Conservation (phyloP, 2,113 vertebrate species). For the Antechinus stuartii region DNA sequence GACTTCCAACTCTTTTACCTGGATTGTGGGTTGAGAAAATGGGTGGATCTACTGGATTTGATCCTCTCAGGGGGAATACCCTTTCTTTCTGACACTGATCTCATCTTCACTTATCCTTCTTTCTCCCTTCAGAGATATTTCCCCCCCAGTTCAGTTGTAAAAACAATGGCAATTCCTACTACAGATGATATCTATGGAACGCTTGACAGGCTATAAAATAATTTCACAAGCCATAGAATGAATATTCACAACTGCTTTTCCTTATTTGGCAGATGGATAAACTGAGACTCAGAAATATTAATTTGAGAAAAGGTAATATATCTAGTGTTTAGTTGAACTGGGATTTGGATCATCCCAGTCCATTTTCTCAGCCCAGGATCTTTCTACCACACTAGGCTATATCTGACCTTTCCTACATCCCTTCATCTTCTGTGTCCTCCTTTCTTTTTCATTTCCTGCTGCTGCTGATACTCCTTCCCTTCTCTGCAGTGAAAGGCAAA, state of each 20-base stretch:
- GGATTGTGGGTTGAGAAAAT: neutral
- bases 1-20: neutral
- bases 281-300: too few species aligned
- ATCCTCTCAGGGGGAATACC: neutral
- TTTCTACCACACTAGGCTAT: neutral
- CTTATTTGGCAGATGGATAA: too few species aligned
- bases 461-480: neutral
- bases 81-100: neutral
- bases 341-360: neutral
- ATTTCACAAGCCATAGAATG: too few species aligned
- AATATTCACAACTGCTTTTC: too few species aligned
- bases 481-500: neutral
- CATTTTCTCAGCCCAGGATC: neutral
- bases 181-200: too few species aligned
- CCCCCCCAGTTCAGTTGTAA: too few species aligned
- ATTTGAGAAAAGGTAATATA: too few species aligned
- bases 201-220: too few species aligned
- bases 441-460: neutral
- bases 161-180: too few species aligned
- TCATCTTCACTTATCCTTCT: too few species aligned
- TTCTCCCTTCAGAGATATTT: too few species aligned
- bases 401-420: neutral
- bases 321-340: too few species aligned
- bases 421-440: neutral
- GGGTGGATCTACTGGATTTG: neutral